Conservation (phyloP, 2,888 invertebrate genomes). For the Acanthosepion esculentum region DNA sequence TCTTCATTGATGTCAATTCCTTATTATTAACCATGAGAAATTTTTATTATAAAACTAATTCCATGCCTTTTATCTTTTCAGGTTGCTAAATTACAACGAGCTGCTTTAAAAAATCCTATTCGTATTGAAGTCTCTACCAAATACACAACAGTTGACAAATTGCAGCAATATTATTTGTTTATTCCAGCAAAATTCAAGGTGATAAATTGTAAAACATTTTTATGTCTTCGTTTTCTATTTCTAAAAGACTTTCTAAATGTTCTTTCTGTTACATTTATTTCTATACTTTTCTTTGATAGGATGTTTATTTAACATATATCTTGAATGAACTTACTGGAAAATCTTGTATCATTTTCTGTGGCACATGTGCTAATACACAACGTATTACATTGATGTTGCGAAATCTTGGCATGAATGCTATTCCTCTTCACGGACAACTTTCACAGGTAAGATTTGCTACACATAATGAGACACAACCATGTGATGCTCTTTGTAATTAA, state of each 20-base stretch:
- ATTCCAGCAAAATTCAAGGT: conserved; percentile 97
- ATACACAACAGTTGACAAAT: conserved; percentile 97
- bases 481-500: too few species aligned
- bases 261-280: not conserved
- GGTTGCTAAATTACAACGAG: conserved; percentile 94
- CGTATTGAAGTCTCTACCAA: conserved; percentile 96
- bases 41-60: not conserved
- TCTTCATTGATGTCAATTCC: too few species aligned
- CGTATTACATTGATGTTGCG: conserved; percentile 90
- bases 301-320: conserved; percentile 95
- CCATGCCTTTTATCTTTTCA: conserved; percentile 53
- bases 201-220: conserved; percentile 51
- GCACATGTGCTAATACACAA: conserved; percentile 93
- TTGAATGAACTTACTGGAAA: conserved; percentile 96
- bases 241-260: not conserved
- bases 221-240: not conserved
- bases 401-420: conserved; percentile 92
- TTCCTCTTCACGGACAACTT: conserved; percentile 99
- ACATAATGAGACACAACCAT: too few species aligned
- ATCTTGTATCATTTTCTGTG: conserved; percentile 96
- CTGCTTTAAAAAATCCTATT: conserved; percentile 93
- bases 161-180: conserved; percentile 95
- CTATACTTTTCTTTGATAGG: conserved; percentile 79
- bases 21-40: too few species aligned
- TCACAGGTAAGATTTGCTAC: conserved; percentile 80